Evolutionary conservation across 2,797 vertebrate genomes (phyloP).

Genomic region (Rousettus madagascariensis): DNA sequence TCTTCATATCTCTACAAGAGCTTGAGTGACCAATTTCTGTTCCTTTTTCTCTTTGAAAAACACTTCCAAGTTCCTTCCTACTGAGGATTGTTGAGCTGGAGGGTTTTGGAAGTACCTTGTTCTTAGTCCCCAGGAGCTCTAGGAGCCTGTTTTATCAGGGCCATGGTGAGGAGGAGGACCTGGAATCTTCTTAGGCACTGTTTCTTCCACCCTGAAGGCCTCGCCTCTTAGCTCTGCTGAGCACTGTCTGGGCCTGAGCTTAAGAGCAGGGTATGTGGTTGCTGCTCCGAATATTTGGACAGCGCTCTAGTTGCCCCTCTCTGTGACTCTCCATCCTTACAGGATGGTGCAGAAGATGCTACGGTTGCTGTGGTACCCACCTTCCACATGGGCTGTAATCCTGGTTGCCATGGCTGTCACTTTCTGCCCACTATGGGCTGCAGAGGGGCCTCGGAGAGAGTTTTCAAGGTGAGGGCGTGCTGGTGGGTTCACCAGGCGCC

Average conservation of each 20-base stretch:
- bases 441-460: slow-evolving; percentile 82
- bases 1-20: background rate
- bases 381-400: slow-evolving; percentile 91
- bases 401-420: slow-evolving; percentile 89
- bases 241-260: background rate
- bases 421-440: slow-evolving; percentile 84
- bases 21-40: background rate
- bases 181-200: background rate
- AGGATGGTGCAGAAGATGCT: slow-evolving; percentile 93
- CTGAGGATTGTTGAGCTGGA: background rate
- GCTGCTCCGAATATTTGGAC: background rate
- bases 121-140: background rate
- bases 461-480: slow-evolving; percentile 89
- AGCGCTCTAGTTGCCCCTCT: background rate
- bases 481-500: slow-evolving; percentile 91
- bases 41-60: background rate
- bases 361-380: slow-evolving; percentile 90
- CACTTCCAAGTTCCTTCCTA: background rate
- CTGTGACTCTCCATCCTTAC: slow-evolving; percentile 76
- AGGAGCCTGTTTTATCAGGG: background rate
- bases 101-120: background rate
- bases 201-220: background rate
- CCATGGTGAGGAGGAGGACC: background rate
- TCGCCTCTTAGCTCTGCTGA: background rate
- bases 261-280: background rate